These are phyloP conservation scores for Australoheros facetus DNA, from an alignment of 2,797 vertebrate genomes.

Conservation along the genomic window DNA sequence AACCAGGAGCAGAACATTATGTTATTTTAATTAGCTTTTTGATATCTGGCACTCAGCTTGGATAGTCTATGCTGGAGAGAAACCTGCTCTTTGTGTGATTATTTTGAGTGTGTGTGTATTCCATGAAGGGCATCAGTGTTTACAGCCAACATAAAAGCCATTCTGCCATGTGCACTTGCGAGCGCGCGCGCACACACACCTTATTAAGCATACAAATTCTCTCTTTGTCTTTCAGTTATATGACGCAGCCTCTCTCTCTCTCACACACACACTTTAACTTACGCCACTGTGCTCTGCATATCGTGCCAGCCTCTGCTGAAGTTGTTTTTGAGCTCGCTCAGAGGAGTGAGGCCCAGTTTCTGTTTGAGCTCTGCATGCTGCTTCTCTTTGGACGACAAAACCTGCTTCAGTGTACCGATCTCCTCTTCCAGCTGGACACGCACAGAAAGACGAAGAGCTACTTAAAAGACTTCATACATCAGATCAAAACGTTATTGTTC, in stretches of 20 bases:
- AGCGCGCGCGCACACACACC: neutral
- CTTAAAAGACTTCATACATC: neutral
- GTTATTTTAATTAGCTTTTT: constrained; percentile 45
- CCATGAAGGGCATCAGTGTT: constrained; percentile 38
- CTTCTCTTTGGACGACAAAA: constrained; percentile 93
- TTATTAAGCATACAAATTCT: neutral
- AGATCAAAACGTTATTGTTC: neutral
- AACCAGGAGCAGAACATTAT: constrained; percentile 21
- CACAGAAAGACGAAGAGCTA: constrained; percentile 10
- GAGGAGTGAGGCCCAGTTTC: constrained; percentile 89
- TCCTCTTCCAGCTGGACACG: constrained; percentile 91
- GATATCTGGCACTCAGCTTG: constrained; percentile 12
- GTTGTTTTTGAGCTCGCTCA: constrained; percentile 92
- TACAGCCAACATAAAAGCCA: constrained; percentile 43
- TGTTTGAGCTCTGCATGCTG: constrained; percentile 91
- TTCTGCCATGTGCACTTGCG: neutral
- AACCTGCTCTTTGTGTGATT: neutral
- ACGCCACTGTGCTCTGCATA: constrained; percentile 93
- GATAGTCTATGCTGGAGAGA: neutral
- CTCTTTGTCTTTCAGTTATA: neutral
- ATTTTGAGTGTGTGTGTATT: neutral
- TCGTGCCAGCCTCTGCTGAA: constrained; percentile 94
- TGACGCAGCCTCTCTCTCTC: neutral
- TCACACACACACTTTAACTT: constrained; percentile 69
- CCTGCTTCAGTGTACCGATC: constrained; percentile 93